Evolutionary conservation across 2,797 vertebrate genomes (phyloP).

Genomic region (Pantherophis alleghaniensis): DNA sequence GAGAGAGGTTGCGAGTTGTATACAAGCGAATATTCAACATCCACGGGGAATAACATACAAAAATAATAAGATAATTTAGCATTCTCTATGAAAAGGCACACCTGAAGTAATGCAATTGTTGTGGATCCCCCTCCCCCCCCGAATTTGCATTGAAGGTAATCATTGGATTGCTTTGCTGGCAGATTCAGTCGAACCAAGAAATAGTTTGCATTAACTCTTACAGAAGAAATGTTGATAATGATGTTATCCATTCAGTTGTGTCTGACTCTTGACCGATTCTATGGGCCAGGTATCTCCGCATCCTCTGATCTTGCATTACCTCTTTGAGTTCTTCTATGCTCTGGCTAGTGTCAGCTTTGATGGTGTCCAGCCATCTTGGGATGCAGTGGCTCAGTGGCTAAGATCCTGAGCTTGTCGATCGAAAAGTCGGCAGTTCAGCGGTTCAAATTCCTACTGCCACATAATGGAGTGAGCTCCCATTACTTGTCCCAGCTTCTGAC

Average conservation of each 20-base stretch:
- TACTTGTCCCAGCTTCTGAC: no score
- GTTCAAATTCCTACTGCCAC: no score
- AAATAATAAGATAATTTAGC: constrained; percentile 66
- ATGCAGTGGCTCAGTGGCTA: no score
- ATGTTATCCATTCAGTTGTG: not conserved
- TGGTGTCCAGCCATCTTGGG: not conserved
- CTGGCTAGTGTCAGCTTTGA: not conserved
- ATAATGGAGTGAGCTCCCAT: no score
- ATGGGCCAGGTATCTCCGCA: not conserved
- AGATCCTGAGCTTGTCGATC: no score
- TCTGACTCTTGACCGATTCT: not conserved
- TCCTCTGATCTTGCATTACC: not conserved
- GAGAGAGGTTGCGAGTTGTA: constrained; percentile 57
- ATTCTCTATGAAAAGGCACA: constrained; percentile 64
- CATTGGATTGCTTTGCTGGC: constrained; percentile 50
- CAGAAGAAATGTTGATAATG: constrained; percentile 52
- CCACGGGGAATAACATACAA: constrained; percentile 63
- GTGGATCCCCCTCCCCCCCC: not conserved
- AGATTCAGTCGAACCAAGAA: constrained; percentile 56
- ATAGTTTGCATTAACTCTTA: constrained; percentile 55
- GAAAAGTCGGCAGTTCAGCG: no score
- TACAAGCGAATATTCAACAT: constrained; percentile 69
- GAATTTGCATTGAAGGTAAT: constrained; percentile 48
- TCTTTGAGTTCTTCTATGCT: not conserved
- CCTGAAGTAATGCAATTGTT: constrained; percentile 29